These are phyloP conservation scores for Drosophila rufa DNA, from an alignment of 1,140 invertebrate genomes.

Conservation along the genomic window DNA sequence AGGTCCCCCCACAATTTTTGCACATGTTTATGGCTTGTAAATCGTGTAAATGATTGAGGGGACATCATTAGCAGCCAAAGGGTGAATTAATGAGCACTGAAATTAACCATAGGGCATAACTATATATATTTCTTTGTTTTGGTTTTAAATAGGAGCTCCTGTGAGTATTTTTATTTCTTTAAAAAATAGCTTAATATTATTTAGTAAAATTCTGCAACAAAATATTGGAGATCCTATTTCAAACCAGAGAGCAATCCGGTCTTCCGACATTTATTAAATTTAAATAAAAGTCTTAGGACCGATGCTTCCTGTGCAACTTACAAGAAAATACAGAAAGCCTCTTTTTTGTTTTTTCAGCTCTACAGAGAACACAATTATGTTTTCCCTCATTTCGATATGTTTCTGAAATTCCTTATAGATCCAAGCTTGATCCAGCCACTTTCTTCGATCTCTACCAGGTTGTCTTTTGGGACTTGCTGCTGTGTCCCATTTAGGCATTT, in stretches of 20 bases:
- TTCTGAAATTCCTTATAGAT: not conserved
- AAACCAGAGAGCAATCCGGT: too few relatives aligned
- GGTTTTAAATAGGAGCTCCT: not conserved
- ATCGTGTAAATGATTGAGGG: constrained; percentile 63
- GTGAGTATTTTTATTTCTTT: not conserved
- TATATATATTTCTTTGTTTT: not conserved
- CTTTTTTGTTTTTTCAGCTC: not conserved
- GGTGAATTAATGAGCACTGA: constrained; percentile 34
- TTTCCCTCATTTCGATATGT: not conserved
- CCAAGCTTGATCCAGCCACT: too few relatives aligned
- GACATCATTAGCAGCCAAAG: constrained; percentile 45
- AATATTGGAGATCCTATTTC: not conserved
- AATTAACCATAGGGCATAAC: not conserved
- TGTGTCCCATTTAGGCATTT: constrained; percentile 43
- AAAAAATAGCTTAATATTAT: not conserved
- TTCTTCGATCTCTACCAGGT: too few relatives aligned
- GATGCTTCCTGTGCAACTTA: too few relatives aligned
- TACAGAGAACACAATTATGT: not conserved
- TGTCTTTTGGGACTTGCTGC: constrained; percentile 12
- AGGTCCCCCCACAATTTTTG: constrained; percentile 14
- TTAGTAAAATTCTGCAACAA: not conserved
- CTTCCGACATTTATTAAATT: too few relatives aligned
- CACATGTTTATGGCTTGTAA: constrained; percentile 58
- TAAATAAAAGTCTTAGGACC: too few relatives aligned
- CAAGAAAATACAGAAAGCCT: not conserved